These are phyloP conservation scores for silkworm (Bombyx mori) DNA, from an alignment of 1,140 invertebrate species.

Conservation along the genomic window DNA sequence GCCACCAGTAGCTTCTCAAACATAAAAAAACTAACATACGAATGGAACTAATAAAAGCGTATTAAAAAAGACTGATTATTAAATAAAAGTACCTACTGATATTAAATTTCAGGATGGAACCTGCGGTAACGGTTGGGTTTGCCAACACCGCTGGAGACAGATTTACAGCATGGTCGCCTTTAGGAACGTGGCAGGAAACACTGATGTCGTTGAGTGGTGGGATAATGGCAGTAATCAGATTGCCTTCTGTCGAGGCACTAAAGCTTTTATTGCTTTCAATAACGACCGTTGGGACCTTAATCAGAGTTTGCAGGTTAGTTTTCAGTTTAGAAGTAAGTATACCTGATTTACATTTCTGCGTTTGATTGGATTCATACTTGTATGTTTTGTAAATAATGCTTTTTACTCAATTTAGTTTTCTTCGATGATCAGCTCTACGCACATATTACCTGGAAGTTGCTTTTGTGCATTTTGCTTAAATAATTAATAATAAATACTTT, in stretches of 20 bases:
- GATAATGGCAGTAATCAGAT: constrained; percentile 81
- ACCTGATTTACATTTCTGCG: background rate
- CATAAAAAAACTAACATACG: too few relatives aligned
- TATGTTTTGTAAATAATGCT: background rate
- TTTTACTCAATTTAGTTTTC: background rate
- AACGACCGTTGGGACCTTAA: constrained; percentile 72
- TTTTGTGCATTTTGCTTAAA: too few relatives aligned
- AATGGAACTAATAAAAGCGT: too few relatives aligned
- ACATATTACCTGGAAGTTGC: background rate
- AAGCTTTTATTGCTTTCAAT: constrained; percentile 82
- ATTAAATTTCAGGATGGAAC: constrained; percentile 66
- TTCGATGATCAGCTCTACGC: background rate
- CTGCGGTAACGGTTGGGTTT: constrained; percentile 88
- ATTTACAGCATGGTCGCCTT: constrained; percentile 87
- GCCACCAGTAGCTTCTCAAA: too few relatives aligned
- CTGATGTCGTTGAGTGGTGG: constrained; percentile 78
- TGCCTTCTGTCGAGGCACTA: constrained; percentile 79
- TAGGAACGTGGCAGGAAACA: constrained; percentile 74
- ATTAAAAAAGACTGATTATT: too few relatives aligned
- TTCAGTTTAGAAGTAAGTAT: background rate
- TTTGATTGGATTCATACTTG: background rate
- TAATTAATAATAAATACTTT: too few relatives aligned
- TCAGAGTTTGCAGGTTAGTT: constrained; percentile 60
- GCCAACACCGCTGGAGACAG: constrained; percentile 89
- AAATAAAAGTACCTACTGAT: background rate